Base-by-base conservation (phyloP, 2,888 invertebrate genomes). In the Polyommatus icarus region DNA sequence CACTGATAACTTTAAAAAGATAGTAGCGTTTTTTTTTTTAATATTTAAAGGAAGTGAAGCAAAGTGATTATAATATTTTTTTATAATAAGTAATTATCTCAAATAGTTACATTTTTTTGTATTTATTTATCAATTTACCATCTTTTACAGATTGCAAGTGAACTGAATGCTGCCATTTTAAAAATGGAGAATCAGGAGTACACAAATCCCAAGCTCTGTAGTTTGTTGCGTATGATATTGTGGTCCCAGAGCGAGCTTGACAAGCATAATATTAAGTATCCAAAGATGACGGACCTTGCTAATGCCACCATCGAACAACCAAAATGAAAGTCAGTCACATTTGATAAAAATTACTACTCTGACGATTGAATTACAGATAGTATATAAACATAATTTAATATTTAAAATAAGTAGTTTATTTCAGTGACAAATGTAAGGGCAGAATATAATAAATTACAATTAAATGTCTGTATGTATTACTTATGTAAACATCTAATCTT, bases 211-310 rank as follows among this genome's bases (percentile, higher is more conserved):
- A 97, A 98, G 88, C 95, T 99, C 78, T 98, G 98, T 86, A 98
- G 97, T 85, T 95, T 99, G 20, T 94, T 99, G 15, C 98, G 99
- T 89, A 95, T 99, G 90, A 97, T 99, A 83, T 94, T 99, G 73
- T 99, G 99, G 99, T 98, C 98, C 0, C 99, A 99, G 90, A 97
- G 98, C 78, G 98, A 99, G 89, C 94, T 99, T 40, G 99, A 99
- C 89, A 98, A 97, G 87, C 98, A 98, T 87, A 98, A 98, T 90
- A 96, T 98, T n/a, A 97, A 97, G 89, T 99, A 98, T 88, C 98
- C 99, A 5, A 98, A 98, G 93, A 98, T 99, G 98, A 97, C 97
- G 57, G 98, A 99, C 89, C 94, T 99, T 80, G 97, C 98, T 57
- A 96, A 96, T 82, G 98, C 98, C 12, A 96, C 96, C 5, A 96